A percentile compares a stretch with the other conserved stretches of the same genome.
These are phyloP conservation scores for Macropus fuliginosus DNA, from an alignment of 2,797 vertebrate genomes.

Conservation along the genomic window DNA sequence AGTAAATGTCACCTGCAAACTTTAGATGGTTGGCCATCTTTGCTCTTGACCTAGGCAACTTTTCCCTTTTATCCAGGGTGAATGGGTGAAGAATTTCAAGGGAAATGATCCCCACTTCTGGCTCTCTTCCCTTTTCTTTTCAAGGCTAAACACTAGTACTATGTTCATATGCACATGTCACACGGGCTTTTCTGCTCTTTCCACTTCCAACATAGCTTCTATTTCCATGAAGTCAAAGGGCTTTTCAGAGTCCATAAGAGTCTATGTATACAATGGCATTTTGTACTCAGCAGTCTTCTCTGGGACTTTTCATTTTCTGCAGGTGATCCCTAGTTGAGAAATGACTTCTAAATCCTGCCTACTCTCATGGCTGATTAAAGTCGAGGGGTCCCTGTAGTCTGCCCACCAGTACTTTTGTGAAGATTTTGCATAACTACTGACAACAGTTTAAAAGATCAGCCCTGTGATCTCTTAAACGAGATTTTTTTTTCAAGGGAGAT, in stretches of 20 bases:
- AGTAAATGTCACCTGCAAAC: slow-evolving; percentile 67
- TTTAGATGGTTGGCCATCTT: slow-evolving; percentile 67
- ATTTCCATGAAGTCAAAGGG: slow-evolving; percentile 81
- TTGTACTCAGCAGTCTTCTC: slow-evolving; percentile 80
- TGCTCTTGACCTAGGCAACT: slow-evolving; percentile 69
- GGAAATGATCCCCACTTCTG: slow-evolving; percentile 63
- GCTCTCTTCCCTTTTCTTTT: slow-evolving; percentile 74
- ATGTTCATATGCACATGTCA: slow-evolving; percentile 69
- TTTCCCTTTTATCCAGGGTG: slow-evolving; percentile 76
- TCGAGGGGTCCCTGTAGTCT: slow-evolving; percentile 82
- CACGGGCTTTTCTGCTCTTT: slow-evolving; percentile 77
- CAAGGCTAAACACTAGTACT: slow-evolving; percentile 79
- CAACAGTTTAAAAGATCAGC: slow-evolving; percentile 87
- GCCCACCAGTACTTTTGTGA: slow-evolving; percentile 82
- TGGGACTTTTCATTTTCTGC: slow-evolving; percentile 80
- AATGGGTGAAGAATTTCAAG: slow-evolving; percentile 77
- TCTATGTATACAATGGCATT: slow-evolving; percentile 79
- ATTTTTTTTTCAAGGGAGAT: slow-evolving; percentile 80
- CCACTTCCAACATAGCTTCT: slow-evolving; percentile 78
- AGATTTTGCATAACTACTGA: slow-evolving; percentile 86
- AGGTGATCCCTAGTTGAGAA: slow-evolving; percentile 83
- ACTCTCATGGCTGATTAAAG: slow-evolving; percentile 86
- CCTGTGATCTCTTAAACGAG: slow-evolving; percentile 86
- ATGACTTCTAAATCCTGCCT: slow-evolving; percentile 84
- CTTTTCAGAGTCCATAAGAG: slow-evolving; percentile 81